Evolutionary conservation across 2,113 vertebrate species (phyloP).

Genomic region (Chloebia gouldiae): DNA sequence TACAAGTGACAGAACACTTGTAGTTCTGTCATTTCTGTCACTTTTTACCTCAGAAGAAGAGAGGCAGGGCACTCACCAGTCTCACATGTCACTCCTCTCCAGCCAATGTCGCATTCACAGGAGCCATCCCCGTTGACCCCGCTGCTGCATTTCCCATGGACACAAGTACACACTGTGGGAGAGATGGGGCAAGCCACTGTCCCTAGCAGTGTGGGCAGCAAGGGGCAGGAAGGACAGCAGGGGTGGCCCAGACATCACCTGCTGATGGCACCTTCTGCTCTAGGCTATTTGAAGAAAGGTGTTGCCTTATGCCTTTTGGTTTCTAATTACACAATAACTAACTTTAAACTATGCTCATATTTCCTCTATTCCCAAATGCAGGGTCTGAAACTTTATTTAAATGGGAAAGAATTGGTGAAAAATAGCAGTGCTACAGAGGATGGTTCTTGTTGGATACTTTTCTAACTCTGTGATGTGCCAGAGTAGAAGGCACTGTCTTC

Average conservation of each 20-base stretch:
- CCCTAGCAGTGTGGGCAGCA: not conserved
- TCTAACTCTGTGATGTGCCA: not conserved
- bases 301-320: not conserved
- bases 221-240: not conserved
- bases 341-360: not conserved
- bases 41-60: not conserved
- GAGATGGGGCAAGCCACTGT: not conserved
- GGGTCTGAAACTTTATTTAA: not conserved
- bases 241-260: not conserved
- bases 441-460: not conserved
- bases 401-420: not conserved
- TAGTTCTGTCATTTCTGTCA: not conserved
- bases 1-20: not conserved
- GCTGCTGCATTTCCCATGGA: constrained; percentile 82
- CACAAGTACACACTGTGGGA: constrained; percentile 78
- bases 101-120: constrained; percentile 86
- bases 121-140: constrained; percentile 81
- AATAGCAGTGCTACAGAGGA: not conserved
- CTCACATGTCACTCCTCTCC: constrained; percentile 85
- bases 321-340: not conserved
- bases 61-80: constrained; percentile 62
- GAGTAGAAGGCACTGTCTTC: not conserved
- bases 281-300: not conserved
- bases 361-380: not conserved
- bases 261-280: not conserved